These are phyloP conservation scores for Benitochromis conjunctus DNA, from an alignment of 2,113 vertebrate genomes.

Conservation along the genomic window DNA sequence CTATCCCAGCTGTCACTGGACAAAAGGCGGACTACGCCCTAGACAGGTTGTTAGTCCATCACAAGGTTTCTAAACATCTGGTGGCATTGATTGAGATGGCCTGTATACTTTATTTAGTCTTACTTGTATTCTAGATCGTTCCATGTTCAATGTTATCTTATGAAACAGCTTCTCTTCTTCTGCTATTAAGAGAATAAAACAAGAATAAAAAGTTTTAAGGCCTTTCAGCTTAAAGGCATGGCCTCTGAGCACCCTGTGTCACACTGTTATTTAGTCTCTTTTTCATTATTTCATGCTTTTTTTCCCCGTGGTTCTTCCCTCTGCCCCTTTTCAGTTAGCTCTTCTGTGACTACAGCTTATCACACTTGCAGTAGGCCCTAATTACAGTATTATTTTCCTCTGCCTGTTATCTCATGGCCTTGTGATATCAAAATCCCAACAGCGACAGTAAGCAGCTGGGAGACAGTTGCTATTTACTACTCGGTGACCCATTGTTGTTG, in stretches of 20 bases:
- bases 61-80: neutral
- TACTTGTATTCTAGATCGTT: neutral
- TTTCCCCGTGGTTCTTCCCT: neutral
- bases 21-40: neutral
- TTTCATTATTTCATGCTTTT: neutral
- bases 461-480: constrained; percentile 56
- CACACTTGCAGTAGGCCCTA: constrained; percentile 48
- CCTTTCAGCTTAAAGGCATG: neutral
- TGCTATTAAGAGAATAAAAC: neutral
- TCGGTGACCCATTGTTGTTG: constrained; percentile 38
- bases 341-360: constrained; percentile 41
- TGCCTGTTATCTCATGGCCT: constrained; percentile 43
- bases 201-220: neutral
- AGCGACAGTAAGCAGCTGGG: constrained; percentile 28
- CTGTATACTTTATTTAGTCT: neutral
- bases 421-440: constrained; percentile 53
- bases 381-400: constrained; percentile 60
- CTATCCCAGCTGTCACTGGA: neutral
- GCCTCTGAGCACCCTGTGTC: neutral
- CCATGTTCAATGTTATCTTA: neutral
- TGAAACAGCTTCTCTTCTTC: neutral
- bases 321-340: constrained; percentile 1
- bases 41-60: neutral
- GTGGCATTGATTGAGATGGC: neutral
- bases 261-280: constrained; percentile 6